Conservation (phyloP, 2,797 vertebrate genomes). For the Pogonophryne albipinna region DNA sequence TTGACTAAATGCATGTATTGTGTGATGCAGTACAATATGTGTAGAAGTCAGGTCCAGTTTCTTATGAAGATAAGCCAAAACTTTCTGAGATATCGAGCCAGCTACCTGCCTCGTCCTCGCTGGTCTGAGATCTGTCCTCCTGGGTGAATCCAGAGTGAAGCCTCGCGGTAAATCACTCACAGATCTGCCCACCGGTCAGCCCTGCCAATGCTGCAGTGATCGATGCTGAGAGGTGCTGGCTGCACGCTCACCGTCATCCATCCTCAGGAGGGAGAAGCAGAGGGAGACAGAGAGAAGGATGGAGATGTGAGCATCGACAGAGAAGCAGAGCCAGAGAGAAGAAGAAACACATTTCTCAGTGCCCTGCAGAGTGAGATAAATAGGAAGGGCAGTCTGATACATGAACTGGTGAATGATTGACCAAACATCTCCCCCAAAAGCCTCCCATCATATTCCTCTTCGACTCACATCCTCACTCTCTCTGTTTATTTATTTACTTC, state of each 20-base stretch:
- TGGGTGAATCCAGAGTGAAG: conserved; percentile 44
- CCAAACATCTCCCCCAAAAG: conserved; percentile 59
- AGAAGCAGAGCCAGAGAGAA: conserved; percentile 47
- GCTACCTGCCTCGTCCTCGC: conserved; percentile 1
- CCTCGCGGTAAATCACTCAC: conserved; percentile 63
- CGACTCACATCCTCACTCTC: conserved; percentile 56
- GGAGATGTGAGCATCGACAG: conserved; percentile 42
- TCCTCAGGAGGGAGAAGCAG: conserved; percentile 55
- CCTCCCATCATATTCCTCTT: conserved; percentile 64
- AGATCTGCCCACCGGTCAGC: conserved; percentile 42
- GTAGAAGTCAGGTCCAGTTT: conserved; percentile 6
- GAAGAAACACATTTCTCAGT: conserved; percentile 44
- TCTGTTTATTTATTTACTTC: conserved; percentile 75
- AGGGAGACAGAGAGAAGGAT: conserved; percentile 31
- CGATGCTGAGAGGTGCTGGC: conserved; percentile 69
- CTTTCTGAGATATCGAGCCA: conserved; percentile 44
- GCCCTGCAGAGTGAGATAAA: conserved; percentile 69
- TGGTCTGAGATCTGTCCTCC: conserved; percentile 48
- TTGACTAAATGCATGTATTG: neutral
- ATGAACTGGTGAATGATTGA: conserved; percentile 72
- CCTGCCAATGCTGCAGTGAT: conserved; percentile 61
- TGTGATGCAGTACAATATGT: neutral
- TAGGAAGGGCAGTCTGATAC: conserved; percentile 50
- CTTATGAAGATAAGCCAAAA: conserved; percentile 34
- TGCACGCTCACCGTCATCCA: conserved; percentile 61